Percentiles rank a stretch among this genome's conserved stretches.
Evolutionary conservation across 2,113 vertebrate species (phyloP).

Genomic region (Ailurus styani): DNA sequence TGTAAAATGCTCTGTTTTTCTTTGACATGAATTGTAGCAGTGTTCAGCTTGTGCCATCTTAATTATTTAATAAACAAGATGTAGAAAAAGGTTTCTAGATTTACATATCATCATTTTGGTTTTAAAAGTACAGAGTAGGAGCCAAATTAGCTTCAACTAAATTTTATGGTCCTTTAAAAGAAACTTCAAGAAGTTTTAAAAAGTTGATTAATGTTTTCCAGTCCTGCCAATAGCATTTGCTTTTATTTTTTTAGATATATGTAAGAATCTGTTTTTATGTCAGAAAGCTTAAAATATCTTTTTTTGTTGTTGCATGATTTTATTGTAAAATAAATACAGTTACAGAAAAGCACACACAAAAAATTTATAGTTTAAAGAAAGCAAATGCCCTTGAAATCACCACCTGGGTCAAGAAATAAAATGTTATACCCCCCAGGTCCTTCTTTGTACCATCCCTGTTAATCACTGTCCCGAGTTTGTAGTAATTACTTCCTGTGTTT

Average conservation of each 20-base stretch:
- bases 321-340: neutral
- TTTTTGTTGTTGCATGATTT: neutral
- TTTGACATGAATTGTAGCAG: neutral
- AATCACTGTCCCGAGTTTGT: neutral
- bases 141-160: neutral
- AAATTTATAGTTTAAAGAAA: neutral
- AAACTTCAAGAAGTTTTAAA: neutral
- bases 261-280: neutral
- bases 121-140: neutral
- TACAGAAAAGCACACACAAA: neutral
- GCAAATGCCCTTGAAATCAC: neutral
- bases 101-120: neutral
- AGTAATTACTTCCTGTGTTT: neutral
- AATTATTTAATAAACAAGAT: slow-evolving; percentile 10
- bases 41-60: neutral
- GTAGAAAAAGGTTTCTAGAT: neutral
- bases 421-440: neutral
- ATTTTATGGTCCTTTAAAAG: neutral
- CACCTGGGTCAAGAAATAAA: neutral
- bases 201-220: neutral
- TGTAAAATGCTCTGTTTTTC: slow-evolving; percentile 10
- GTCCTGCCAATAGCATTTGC: neutral
- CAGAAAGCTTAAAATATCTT: neutral
- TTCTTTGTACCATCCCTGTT: neutral
- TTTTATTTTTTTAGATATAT: neutral